Evolutionary conservation across 2,113 vertebrate genomes (phyloP).

Genomic region (Stigmatopora nigra): DNA sequence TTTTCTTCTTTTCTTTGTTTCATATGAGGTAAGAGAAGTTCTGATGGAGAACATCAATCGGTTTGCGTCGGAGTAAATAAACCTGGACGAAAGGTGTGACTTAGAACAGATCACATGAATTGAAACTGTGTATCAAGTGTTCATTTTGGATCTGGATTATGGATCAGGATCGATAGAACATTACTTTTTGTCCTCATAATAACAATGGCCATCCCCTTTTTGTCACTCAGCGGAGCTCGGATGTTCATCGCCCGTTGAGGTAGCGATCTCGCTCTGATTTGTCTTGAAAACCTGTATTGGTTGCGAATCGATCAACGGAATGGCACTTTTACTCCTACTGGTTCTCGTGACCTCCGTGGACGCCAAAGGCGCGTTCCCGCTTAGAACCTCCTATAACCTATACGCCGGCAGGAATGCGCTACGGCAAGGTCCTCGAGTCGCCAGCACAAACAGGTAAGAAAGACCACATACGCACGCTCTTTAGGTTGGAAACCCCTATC

Average conservation of each 20-base stretch:
- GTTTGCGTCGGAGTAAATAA: background rate
- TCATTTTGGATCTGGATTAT: conserved; percentile 21
- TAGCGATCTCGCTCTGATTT: conserved; percentile 3
- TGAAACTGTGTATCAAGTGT: background rate
- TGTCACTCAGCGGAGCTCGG: conserved; percentile 22
- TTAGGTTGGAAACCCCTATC: conserved; percentile 2
- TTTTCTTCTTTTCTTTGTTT: conserved; percentile 53
- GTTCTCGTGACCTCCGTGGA: conserved; percentile 40
- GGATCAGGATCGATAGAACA: conserved; percentile 13
- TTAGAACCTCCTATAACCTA: conserved; percentile 47
- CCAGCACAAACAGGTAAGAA: conserved; percentile 59
- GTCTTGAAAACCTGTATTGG: conserved; percentile 10
- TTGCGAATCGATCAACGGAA: conserved; percentile 23
- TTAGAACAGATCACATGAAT: background rate
- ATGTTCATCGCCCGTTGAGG: background rate
- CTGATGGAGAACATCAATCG: conserved; percentile 14
- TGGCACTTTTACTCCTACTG: conserved; percentile 45
- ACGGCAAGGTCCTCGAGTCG: conserved; percentile 30
- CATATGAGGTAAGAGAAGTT: conserved; percentile 12
- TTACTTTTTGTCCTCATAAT: background rate
- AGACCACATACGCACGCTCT: conserved; percentile 35
- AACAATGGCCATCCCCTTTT: conserved; percentile 1
- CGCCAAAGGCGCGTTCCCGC: conserved; percentile 49
- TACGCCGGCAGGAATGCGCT: conserved; percentile 41
- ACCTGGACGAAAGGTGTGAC: background rate